phyloP scores from a whole-genome alignment of 2,888 invertebrate genomes.

The Druceiella hillmani region DNA sequence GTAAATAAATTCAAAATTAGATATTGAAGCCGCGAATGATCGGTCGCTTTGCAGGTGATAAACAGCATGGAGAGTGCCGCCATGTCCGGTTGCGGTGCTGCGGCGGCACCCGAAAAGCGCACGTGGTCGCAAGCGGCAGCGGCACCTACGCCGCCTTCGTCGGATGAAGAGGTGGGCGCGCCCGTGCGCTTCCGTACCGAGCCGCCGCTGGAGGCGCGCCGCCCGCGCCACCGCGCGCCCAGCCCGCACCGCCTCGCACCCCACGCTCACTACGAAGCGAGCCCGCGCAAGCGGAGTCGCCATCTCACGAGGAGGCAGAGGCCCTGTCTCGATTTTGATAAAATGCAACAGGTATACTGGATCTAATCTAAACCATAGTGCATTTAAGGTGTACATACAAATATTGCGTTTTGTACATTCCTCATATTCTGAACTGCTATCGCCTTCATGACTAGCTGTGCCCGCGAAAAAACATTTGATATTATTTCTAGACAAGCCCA shows the following conservation, averaged over 20 bases:
- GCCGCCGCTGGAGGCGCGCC: slow-evolving; percentile 20
- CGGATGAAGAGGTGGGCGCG: slow-evolving; percentile 66
- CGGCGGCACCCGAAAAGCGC: slow-evolving; percentile 64
- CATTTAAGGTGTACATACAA: no score
- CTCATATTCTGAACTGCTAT: no score
- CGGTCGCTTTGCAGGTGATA: no score
- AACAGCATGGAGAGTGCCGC: no score
- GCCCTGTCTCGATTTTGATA: slow-evolving; percentile 92
- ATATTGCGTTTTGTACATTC: no score
- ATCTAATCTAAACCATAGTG: no score
- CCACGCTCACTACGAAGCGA: slow-evolving; percentile 51
- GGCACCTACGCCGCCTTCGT: no score
- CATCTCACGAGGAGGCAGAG: slow-evolving; percentile 57
- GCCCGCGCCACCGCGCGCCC: slow-evolving; percentile 29
- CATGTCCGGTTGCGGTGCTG: slow-evolving; percentile 43
- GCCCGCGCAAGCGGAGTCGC: slow-evolving; percentile 56
- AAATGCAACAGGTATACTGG: slow-evolving; percentile 92
- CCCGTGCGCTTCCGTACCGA: slow-evolving; percentile 79
- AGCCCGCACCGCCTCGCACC: slow-evolving; percentile 22
- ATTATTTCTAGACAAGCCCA: no score
- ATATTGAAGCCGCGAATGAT: no score
- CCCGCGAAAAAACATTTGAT: no score
- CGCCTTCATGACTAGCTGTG: no score
- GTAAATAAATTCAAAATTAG: no score
- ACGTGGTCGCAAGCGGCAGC: slow-evolving; percentile 65